These are phyloP conservation scores for Amblyopsis hoosieri DNA, from an alignment of 2,797 vertebrate species.

Conservation along the genomic window DNA sequence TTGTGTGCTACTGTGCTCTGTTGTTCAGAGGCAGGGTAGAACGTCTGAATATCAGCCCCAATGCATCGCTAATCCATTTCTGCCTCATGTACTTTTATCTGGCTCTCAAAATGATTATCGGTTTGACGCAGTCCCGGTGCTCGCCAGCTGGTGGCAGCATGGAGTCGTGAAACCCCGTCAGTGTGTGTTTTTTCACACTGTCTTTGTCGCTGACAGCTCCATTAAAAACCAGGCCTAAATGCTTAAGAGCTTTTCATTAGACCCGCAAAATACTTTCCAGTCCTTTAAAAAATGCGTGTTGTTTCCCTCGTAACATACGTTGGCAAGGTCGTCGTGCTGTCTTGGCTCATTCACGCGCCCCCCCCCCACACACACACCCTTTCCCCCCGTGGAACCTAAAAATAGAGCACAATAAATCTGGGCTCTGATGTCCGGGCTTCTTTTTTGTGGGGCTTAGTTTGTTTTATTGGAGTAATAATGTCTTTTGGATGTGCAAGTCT, in stretches of 20 bases:
- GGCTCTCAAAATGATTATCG: not conserved
- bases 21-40: too few relatives aligned
- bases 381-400: slow-evolving; percentile 53
- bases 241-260: slow-evolving; percentile 55
- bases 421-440: slow-evolving; percentile 54
- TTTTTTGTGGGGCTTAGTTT: slow-evolving; percentile 39
- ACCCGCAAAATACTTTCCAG: slow-evolving; percentile 56
- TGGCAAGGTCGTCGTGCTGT: slow-evolving; percentile 30
- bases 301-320: slow-evolving; percentile 31
- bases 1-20: too few relatives aligned
- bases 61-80: not conserved
- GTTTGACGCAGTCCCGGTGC: not conserved
- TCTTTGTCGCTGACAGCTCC: too few relatives aligned
- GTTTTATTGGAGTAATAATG: slow-evolving; percentile 52
- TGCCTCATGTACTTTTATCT: not conserved
- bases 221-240: slow-evolving; percentile 52
- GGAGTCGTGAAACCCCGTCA: slow-evolving; percentile 48
- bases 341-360: too few relatives aligned
- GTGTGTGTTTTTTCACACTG: not conserved
- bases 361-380: slow-evolving; percentile 36
- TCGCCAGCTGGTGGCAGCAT: slow-evolving; percentile 70
- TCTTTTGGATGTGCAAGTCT: slow-evolving; percentile 31
- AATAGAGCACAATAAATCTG: slow-evolving; percentile 66
- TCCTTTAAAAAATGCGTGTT: slow-evolving; percentile 35
- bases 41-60: too few relatives aligned